These are phyloP conservation scores for Noturus placidus DNA, from an alignment of 2,113 vertebrate species.

Conservation along the genomic window DNA sequence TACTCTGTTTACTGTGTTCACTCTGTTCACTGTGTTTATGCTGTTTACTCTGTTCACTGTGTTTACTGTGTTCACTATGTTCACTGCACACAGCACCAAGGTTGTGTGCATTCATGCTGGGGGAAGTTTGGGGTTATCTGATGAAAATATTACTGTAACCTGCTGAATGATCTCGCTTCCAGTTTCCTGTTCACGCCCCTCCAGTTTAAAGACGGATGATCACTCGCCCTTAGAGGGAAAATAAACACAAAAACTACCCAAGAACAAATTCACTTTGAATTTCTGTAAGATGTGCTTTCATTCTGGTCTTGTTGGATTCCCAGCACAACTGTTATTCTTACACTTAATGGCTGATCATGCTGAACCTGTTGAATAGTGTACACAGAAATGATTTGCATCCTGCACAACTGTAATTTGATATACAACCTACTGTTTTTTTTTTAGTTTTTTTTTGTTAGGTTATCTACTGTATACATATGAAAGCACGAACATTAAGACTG, in stretches of 20 bases:
- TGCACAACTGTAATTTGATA: background rate
- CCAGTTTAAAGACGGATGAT: background rate
- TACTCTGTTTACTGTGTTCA: no score
- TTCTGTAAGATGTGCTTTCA: background rate
- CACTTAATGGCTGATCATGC: background rate
- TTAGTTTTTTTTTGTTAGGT: background rate
- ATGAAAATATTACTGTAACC: background rate
- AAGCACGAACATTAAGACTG: background rate
- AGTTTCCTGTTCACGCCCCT: constrained; percentile 8
- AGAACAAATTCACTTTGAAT: background rate
- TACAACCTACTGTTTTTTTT: background rate
- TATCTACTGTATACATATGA: background rate
- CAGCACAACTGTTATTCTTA: background rate
- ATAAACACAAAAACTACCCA: background rate
- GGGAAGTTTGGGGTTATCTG: background rate
- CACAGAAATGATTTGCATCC: background rate
- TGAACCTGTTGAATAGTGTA: constrained; percentile 23
- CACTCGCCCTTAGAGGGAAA: background rate
- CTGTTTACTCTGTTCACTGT: no score
- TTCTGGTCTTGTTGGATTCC: background rate
- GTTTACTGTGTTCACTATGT: no score
- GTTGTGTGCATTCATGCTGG: background rate
- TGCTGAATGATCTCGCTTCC: background rate
- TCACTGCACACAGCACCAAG: background rate
- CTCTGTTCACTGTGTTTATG: no score